Evolutionary conservation across 2,797 vertebrate genomes (phyloP).

Genomic region (Hoplostethus atlanticus): DNA sequence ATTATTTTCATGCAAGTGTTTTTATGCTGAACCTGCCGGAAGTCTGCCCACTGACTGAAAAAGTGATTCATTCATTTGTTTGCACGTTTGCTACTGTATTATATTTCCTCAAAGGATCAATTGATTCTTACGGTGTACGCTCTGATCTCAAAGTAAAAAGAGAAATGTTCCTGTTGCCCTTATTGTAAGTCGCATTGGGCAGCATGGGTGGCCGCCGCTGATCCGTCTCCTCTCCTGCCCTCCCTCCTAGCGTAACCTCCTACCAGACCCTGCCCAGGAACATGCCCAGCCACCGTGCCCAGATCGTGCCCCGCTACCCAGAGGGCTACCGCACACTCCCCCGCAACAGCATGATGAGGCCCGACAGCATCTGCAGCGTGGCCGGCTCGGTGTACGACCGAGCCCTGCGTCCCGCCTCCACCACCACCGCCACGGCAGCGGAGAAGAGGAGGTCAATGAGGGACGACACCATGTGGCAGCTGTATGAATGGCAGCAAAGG

Average conservation of each 20-base stretch:
- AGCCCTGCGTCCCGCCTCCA: constrained; percentile 62
- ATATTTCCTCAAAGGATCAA: too few species aligned
- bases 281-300: constrained; percentile 95
- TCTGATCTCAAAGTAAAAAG: too few species aligned
- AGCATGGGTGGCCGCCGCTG: too few species aligned
- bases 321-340: constrained; percentile 95
- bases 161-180: too few species aligned
- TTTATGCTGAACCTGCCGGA: too few species aligned
- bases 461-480: constrained; percentile 99
- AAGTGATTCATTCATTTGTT: too few species aligned
- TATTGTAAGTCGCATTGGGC: too few species aligned
- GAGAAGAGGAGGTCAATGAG: constrained; percentile 92
- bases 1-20: too few species aligned
- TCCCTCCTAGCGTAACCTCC: constrained; percentile 86
- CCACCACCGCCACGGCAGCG: constrained; percentile 67
- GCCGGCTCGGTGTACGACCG: constrained; percentile 82
- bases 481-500: constrained; percentile 98
- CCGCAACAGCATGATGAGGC: constrained; percentile 87
- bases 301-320: constrained; percentile 87
- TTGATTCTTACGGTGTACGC: too few species aligned
- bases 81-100: too few species aligned
- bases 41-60: too few species aligned
- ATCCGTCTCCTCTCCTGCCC: not conserved
- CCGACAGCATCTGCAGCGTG: constrained; percentile 89
- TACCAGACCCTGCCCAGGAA: constrained; percentile 96